These are phyloP conservation scores for Zygogramma bicolorata DNA, from an alignment of 2,888 invertebrate species.

Conservation along the genomic window DNA sequence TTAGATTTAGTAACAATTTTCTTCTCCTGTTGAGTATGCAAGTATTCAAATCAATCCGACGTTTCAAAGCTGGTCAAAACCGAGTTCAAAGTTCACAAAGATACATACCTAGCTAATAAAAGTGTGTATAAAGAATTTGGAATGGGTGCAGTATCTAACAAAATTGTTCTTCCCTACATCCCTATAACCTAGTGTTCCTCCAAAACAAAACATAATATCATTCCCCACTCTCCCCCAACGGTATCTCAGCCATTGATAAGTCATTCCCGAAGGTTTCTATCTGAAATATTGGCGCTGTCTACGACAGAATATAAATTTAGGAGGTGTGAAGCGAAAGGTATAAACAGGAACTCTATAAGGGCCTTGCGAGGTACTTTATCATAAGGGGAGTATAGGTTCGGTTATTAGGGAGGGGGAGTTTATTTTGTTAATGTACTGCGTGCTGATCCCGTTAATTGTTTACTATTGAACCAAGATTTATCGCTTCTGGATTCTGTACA, in stretches of 20 bases:
- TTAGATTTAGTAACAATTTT: no score
- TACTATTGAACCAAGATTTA: conserved; percentile 32
- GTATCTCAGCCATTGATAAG: conserved; percentile 26
- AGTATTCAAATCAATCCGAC: no score
- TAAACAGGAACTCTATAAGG: conserved; percentile 18
- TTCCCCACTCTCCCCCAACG: conserved; percentile 28
- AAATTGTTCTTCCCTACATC: neutral
- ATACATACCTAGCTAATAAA: no score
- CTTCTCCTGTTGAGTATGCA: no score
- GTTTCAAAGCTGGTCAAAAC: no score
- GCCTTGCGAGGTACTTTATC: conserved; percentile 25
- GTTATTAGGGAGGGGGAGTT: conserved; percentile 32
- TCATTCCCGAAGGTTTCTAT: conserved; percentile 31
- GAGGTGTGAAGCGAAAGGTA: conserved; percentile 33
- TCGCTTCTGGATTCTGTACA: neutral
- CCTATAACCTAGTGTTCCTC: no score
- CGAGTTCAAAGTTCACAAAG: no score
- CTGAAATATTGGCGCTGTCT: conserved; percentile 41
- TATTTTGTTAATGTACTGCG: conserved; percentile 39
- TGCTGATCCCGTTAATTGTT: conserved; percentile 36
- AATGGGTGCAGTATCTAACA: no score
- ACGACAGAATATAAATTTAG: conserved; percentile 41
- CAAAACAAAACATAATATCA: no score
- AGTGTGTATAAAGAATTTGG: no score
- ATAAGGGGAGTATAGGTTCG: conserved; percentile 25